Evolutionary conservation across 2,797 vertebrate genomes (phyloP).

Genomic region (Poecile montanus): DNA sequence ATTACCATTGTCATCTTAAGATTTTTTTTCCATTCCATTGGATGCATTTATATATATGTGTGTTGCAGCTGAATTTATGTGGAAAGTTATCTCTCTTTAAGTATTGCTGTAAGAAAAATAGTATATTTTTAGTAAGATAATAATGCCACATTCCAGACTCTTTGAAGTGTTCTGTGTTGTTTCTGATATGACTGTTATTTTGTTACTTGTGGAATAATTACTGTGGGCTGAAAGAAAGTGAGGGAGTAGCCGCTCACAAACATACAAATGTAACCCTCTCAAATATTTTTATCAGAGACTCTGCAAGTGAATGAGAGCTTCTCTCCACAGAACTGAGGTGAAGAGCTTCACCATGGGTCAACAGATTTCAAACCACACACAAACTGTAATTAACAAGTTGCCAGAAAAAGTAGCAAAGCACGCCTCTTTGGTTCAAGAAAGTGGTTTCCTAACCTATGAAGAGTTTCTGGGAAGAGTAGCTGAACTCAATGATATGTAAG

Average conservation of each 20-base stretch:
- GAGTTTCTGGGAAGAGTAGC: conserved; percentile 95
- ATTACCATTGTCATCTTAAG: background rate
- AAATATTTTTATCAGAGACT: conserved; percentile 73
- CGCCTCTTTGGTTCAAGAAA: conserved; percentile 89
- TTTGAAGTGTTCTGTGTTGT: background rate
- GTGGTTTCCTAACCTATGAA: conserved; percentile 93
- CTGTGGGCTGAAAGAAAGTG: background rate
- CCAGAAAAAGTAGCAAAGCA: conserved; percentile 97
- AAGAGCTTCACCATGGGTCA: conserved; percentile 88
- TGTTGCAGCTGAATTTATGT: background rate
- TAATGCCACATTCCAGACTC: background rate
- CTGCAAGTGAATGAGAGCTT: conserved; percentile 60
- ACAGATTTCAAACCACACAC: conserved; percentile 89
- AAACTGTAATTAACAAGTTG: conserved; percentile 87
- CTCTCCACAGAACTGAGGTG: conserved; percentile 58
- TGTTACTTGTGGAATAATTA: background rate
- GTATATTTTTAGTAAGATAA: background rate
- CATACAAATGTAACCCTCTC: background rate
- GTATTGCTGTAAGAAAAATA: background rate
- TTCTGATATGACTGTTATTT: background rate
- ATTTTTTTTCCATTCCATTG: background rate
- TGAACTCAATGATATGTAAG: conserved; percentile 98
- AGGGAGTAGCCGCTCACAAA: background rate
- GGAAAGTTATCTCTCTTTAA: background rate
- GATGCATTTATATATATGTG: background rate